These are phyloP conservation scores for Enoplolaimus lenunculus DNA, from an alignment of 2,888 invertebrate genomes.

Conservation along the genomic window DNA sequence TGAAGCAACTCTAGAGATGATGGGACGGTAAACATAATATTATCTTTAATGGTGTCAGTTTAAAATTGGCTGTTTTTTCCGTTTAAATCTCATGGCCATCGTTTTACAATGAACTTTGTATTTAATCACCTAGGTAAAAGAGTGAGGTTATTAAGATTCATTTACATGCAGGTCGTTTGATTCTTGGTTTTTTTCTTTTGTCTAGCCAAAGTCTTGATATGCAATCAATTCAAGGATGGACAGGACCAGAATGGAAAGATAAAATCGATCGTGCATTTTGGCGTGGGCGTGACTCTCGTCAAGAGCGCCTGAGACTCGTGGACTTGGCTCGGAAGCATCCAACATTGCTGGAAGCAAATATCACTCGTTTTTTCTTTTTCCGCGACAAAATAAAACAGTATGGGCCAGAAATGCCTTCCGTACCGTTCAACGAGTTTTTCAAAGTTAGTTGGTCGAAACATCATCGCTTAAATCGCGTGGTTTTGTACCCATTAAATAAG, in stretches of 20 bases:
- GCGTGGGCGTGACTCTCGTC: constrained; percentile 80
- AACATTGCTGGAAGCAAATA: constrained; percentile 68
- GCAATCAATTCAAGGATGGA: neutral
- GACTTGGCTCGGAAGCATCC: constrained; percentile 60
- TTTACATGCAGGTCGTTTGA: no score
- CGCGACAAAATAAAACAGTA: constrained; percentile 64
- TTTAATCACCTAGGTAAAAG: no score
- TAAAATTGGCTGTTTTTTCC: constrained; percentile 4
- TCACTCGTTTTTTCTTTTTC: constrained; percentile 92
- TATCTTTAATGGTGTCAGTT: neutral
- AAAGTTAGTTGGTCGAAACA: constrained; percentile 53
- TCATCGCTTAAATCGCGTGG: neutral
- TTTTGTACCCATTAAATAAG: no score
- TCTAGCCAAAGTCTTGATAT: constrained; percentile 13
- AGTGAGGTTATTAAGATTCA: no score
- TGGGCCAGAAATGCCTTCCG: constrained; percentile 66
- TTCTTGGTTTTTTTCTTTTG: no score
- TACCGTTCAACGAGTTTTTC: constrained; percentile 84
- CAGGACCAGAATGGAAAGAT: constrained; percentile 52
- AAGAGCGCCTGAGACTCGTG: constrained; percentile 65
- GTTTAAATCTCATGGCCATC: neutral
- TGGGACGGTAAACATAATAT: constrained; percentile 59
- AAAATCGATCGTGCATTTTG: constrained; percentile 67
- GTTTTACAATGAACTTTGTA: constrained; percentile 8
- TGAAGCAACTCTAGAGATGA: constrained; percentile 74